Conservation (phyloP, 2,797 vertebrate genomes). For the Bufotes viridis region DNA sequence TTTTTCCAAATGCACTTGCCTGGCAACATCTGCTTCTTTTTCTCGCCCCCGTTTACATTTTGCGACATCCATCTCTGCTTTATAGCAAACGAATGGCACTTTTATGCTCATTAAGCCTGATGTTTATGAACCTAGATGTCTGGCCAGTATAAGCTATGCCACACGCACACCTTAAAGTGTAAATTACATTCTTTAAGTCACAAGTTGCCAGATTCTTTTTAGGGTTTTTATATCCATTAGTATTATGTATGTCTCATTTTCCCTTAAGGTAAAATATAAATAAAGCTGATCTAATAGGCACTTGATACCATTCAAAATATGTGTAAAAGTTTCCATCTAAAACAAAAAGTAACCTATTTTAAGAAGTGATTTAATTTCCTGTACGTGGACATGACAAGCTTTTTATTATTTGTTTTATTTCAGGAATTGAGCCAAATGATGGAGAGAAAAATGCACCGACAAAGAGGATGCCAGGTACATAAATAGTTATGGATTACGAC, state of each 20-base stretch:
- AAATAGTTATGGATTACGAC: not conserved
- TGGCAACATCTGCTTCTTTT: constrained; percentile 15
- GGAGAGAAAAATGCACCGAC: not conserved
- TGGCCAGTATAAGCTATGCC: constrained; percentile 43
- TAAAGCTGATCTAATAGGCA: constrained; percentile 1
- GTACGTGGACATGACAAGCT: not conserved
- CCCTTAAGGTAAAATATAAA: constrained; percentile 33
- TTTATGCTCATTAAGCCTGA: constrained; percentile 45
- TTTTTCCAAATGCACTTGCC: not conserved
- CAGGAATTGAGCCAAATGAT: not conserved
- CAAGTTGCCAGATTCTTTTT: constrained; percentile 11
- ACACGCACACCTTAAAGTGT: constrained; percentile 40
- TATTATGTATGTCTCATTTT: constrained; percentile 21
- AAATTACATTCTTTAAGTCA: constrained; percentile 37
- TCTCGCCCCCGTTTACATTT: constrained; percentile 26
- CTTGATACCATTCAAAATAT: constrained; percentile 1
- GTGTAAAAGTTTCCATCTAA: constrained; percentile 27
- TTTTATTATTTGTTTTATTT: not conserved
- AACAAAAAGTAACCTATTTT: constrained; percentile 24
- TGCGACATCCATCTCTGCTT: constrained; percentile 45
- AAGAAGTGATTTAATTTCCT: not conserved
- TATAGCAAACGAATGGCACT: constrained; percentile 43
- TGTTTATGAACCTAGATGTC: constrained; percentile 44
- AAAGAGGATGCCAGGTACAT: not conserved
- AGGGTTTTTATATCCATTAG: constrained; percentile 33